Percentiles rank a stretch among this genome's conserved stretches.
phyloP scores from a whole-genome alignment of 2,888 invertebrate species.

The Leptinotarsa haldemani region DNA sequence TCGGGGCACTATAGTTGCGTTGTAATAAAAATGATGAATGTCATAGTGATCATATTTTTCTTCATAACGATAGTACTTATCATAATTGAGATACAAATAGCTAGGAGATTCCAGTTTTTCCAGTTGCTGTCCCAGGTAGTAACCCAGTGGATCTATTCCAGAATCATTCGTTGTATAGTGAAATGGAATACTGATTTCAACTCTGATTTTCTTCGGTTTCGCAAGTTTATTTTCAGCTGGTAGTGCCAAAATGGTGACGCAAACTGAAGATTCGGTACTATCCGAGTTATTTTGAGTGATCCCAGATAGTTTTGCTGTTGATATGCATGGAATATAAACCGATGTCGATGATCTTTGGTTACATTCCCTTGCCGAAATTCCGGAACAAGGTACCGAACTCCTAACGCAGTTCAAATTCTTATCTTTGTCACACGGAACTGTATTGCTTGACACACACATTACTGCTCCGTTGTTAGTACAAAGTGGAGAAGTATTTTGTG shows the following conservation, averaged over 20 bases:
- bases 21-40: constrained; percentile 32
- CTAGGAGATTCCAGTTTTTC: constrained; percentile 30
- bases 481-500: constrained; percentile 59
- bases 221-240: constrained; percentile 30
- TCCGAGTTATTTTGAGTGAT: constrained; percentile 36
- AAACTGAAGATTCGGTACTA: background rate
- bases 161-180: constrained; percentile 35
- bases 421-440: constrained; percentile 57
- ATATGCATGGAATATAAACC: constrained; percentile 59
- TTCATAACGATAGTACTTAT: constrained; percentile 23
- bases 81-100: constrained; percentile 32
- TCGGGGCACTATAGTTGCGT: constrained; percentile 22
- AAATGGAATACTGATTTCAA: constrained; percentile 27
- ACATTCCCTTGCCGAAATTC: constrained; percentile 56
- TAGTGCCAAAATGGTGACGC: constrained; percentile 31
- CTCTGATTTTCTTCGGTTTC: constrained; percentile 22
- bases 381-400: constrained; percentile 59
- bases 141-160: constrained; percentile 30
- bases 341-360: constrained; percentile 50
- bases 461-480: constrained; percentile 63
- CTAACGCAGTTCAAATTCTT: constrained; percentile 56
- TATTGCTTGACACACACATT: constrained; percentile 61
- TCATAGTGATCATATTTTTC: constrained; percentile 36
- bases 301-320: constrained; percentile 55
- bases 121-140: constrained; percentile 30